phyloP scores from a whole-genome alignment of 2,888 invertebrate species.

The Epiblema foenella region DNA sequence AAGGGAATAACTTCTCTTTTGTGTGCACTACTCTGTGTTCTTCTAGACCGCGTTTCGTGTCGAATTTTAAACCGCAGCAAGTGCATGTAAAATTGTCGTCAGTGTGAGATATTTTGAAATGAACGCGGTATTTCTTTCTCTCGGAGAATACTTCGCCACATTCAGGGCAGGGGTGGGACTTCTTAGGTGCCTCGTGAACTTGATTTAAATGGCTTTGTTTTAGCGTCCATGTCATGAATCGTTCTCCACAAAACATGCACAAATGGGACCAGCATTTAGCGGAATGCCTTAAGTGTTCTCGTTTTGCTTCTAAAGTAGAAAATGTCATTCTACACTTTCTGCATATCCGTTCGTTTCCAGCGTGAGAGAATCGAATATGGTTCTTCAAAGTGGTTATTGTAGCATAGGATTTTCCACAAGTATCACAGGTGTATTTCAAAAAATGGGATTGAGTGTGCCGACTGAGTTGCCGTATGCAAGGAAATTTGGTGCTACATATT shows the following conservation, averaged over 20 bases:
- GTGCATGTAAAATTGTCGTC: conserved; percentile 71
- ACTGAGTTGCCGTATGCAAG: conserved; percentile 68
- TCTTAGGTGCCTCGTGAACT: conserved; percentile 64
- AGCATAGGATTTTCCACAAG: conserved; percentile 74
- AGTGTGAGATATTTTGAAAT: conserved; percentile 70
- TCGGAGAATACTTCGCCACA: conserved; percentile 65
- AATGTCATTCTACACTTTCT: conserved; percentile 72
- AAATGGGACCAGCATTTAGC: conserved; percentile 70
- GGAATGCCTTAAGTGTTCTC: conserved; percentile 63
- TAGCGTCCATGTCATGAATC: conserved; percentile 66
- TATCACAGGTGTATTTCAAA: conserved; percentile 71
- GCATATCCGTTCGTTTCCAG: conserved; percentile 65
- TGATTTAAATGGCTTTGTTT: conserved; percentile 68
- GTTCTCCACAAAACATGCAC: conserved; percentile 68
- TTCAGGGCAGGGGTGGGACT: conserved; percentile 66
- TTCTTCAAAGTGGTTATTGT: conserved; percentile 67
- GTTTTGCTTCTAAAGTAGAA: conserved; percentile 61
- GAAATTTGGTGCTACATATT: conserved; percentile 64
- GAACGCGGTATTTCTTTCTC: conserved; percentile 65
- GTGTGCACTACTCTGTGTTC: conserved; percentile 83
- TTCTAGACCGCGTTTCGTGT: conserved; percentile 64
- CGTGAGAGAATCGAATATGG: conserved; percentile 68
- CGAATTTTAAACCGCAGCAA: conserved; percentile 72
- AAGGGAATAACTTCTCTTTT: conserved; percentile 78
- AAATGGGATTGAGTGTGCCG: conserved; percentile 75